A percentile compares a stretch with the other conserved stretches of the same genome.
Conservation (phyloP, 64 coral and sea anemone species). For the Porites lutea region DNA sequence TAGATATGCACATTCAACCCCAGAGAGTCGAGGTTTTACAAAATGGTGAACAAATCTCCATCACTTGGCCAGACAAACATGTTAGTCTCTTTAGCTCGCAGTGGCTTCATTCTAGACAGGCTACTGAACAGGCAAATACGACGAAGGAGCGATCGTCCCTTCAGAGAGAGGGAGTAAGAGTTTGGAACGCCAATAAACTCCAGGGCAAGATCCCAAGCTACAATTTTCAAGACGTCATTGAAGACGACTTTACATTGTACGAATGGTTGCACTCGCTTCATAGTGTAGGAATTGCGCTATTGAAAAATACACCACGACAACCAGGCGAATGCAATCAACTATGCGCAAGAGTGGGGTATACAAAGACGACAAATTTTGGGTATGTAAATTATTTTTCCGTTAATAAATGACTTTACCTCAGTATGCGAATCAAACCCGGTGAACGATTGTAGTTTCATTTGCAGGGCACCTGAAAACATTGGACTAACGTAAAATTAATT, state of each 20-base stretch:
- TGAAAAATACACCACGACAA: conserved; percentile 38
- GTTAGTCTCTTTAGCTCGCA: conserved; percentile 67
- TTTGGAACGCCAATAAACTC: conserved; percentile 49
- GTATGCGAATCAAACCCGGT: too few species aligned
- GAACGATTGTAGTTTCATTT: too few species aligned
- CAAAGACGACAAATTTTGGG: conserved; percentile 80
- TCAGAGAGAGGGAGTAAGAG: conserved; percentile 30
- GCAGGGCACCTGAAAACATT: too few species aligned
- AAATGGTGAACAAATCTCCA: conserved; percentile 53
- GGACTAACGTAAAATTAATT: too few species aligned
- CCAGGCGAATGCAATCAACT: not conserved
- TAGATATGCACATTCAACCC: conserved; percentile 64
- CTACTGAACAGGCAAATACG: conserved; percentile 35
- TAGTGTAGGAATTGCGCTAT: conserved; percentile 57
- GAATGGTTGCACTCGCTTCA: conserved; percentile 69
- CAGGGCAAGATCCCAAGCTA: conserved; percentile 59
- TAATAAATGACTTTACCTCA: too few species aligned
- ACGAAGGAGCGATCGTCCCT: not conserved
- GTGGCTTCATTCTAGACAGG: conserved; percentile 59
- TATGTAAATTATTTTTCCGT: not conserved
- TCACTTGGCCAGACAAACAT: conserved; percentile 79
- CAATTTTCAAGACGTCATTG: not conserved
- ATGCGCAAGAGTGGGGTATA: conserved; percentile 49
- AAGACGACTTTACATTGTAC: conserved; percentile 32
- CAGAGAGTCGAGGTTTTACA: conserved; percentile 40